Evolutionary conservation across 2,888 invertebrate species (phyloP).

Genomic region (Autographa pulchrina): DNA sequence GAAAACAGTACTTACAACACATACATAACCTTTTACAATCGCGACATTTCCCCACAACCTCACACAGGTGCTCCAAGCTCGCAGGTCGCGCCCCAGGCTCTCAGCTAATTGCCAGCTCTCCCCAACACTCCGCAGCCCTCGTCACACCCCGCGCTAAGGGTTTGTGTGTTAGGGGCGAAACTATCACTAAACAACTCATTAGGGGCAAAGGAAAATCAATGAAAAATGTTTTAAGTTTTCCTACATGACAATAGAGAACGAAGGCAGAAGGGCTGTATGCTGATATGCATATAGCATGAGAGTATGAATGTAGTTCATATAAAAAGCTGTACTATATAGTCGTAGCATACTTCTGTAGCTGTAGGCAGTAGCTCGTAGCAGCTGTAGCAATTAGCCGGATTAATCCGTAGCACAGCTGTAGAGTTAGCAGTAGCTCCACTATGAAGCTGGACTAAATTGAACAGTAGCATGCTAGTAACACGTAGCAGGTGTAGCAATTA

Average conservation of each 20-base stretch:
- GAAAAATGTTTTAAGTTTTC: background rate
- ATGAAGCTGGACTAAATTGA: background rate
- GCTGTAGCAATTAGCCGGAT: background rate
- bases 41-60: background rate
- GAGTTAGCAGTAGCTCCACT: background rate
- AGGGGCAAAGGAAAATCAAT: background rate
- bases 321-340: background rate
- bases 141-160: conserved; percentile 25
- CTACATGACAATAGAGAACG: background rate
- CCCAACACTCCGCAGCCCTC: conserved; percentile 37
- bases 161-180: conserved; percentile 13
- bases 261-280: background rate
- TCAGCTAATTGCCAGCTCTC: conserved; percentile 52
- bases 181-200: conserved; percentile 2
- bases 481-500: background rate
- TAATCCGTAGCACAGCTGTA: background rate
- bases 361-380: background rate
- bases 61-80: conserved; percentile 17
- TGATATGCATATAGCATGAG: too few relatives aligned
- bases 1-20: background rate
- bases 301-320: too few relatives aligned
- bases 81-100: conserved; percentile 19
- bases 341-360: background rate
- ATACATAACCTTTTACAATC: background rate
- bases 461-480: background rate